Evolutionary conservation across 2,113 vertebrate species (phyloP).

Genomic region (Nerophis lumbriciformis): DNA sequence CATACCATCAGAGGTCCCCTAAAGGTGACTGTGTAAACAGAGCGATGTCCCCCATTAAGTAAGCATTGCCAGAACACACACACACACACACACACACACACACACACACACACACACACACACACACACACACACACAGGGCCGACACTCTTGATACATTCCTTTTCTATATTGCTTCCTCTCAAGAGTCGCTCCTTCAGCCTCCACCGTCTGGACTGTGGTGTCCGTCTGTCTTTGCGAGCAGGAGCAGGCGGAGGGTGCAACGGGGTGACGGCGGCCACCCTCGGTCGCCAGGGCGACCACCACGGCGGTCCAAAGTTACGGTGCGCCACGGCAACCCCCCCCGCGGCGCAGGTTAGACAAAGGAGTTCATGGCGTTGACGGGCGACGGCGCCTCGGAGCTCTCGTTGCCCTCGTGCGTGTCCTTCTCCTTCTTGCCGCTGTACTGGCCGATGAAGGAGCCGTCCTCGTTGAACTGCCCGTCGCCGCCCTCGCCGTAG

Average conservation of each 20-base stretch:
- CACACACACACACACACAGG: conserved; percentile 6
- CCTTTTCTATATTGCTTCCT: conserved; percentile 51
- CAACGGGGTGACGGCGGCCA: conserved; percentile 39
- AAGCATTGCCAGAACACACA: no score
- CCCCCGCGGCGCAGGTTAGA: conserved; percentile 64
- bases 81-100: conserved; percentile 19
- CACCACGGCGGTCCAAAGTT: conserved; percentile 43
- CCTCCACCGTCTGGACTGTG: conserved; percentile 17
- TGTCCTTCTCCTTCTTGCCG: conserved; percentile 96
- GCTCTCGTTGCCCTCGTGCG: conserved; percentile 94
- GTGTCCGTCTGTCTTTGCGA: conserved; percentile 15
- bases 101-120: conserved; percentile 7
- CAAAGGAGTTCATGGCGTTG: conserved; percentile 98
- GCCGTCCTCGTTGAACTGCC: conserved; percentile 96
- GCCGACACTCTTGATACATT: conserved; percentile 51
- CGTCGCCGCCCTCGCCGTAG: conserved; percentile 96
- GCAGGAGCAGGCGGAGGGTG: conserved; percentile 22
- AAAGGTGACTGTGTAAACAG: no score
- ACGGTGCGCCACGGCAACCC: conserved; percentile 25
- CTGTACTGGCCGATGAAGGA: conserved; percentile 98
- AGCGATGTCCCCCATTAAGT: no score
- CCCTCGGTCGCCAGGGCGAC: conserved; percentile 35
- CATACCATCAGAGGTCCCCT: no score
- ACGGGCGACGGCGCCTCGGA: conserved; percentile 96
- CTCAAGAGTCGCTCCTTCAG: conserved; percentile 23